Conservation (phyloP, 2,113 vertebrate genomes). For the Leptocoma aspasia region DNA sequence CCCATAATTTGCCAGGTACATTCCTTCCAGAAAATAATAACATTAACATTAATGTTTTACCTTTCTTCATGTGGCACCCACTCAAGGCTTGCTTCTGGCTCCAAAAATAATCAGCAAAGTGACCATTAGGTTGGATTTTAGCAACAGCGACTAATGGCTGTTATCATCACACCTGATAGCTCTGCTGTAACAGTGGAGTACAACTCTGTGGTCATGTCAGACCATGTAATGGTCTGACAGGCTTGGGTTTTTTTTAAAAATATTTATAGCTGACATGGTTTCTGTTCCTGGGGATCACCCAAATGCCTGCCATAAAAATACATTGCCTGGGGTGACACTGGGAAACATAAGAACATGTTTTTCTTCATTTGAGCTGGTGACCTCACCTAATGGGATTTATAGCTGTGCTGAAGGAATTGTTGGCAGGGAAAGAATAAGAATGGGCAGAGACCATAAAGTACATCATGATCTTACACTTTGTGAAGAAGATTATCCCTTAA, state of each 20-base stretch:
- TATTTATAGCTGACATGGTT: background rate
- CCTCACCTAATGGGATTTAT: background rate
- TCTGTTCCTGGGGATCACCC: background rate
- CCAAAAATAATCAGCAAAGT: background rate
- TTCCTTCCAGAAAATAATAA: background rate
- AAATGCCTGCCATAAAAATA: background rate
- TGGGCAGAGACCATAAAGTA: background rate
- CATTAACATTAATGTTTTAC: background rate
- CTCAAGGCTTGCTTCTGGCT: background rate
- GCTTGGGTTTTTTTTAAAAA: background rate
- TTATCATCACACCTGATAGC: background rate
- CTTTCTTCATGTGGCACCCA: background rate
- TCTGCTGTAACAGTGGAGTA: background rate
- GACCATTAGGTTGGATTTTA: background rate
- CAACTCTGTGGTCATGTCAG: background rate
- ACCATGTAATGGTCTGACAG: background rate
- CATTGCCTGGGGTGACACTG: background rate
- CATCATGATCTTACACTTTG: accelerated
- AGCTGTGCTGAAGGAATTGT: background rate
- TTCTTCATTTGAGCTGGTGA: background rate
- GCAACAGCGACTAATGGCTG: background rate
- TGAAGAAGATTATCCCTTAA: background rate
- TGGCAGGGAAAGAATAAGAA: background rate
- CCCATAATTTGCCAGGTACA: background rate
- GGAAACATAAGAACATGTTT: background rate